These are phyloP conservation scores for Nothoprocta pentlandii DNA, from an alignment of 2,113 vertebrate genomes.

Conservation along the genomic window DNA sequence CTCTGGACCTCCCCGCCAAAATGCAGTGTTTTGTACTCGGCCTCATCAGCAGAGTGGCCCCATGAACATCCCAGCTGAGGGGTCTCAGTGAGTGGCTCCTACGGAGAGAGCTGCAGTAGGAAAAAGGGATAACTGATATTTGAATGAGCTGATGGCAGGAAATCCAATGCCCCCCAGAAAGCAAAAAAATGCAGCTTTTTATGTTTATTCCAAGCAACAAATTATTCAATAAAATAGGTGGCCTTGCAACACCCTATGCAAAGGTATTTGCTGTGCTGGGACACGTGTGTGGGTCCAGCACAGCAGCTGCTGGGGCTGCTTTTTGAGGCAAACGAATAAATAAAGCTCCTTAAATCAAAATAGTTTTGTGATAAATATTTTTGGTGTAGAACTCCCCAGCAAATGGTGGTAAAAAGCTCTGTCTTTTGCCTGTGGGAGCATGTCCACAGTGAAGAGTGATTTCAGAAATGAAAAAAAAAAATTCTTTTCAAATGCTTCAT, in stretches of 20 bases:
- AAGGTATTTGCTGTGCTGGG: neutral
- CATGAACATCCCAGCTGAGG: neutral
- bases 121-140: neutral
- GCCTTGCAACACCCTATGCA: slow-evolving; percentile 24
- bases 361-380: neutral
- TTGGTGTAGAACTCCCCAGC: neutral
- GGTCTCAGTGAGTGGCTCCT: neutral
- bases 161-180: neutral
- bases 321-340: slow-evolving; percentile 18
- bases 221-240: neutral
- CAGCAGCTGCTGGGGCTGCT: slow-evolving; percentile 10
- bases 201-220: neutral
- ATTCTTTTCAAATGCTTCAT: neutral
- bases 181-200: neutral
- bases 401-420: neutral
- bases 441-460: neutral
- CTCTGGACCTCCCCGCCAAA: slow-evolving; percentile 53
- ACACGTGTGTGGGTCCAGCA: neutral
- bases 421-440: neutral
- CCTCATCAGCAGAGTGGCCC: neutral
- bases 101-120: neutral
- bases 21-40: slow-evolving; percentile 38
- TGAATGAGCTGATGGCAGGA: neutral
- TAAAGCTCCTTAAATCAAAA: neutral
- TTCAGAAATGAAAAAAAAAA: neutral